These are phyloP conservation scores for Grammomys surdaster DNA, from an alignment of 2,113 vertebrate genomes.

Conservation along the genomic window DNA sequence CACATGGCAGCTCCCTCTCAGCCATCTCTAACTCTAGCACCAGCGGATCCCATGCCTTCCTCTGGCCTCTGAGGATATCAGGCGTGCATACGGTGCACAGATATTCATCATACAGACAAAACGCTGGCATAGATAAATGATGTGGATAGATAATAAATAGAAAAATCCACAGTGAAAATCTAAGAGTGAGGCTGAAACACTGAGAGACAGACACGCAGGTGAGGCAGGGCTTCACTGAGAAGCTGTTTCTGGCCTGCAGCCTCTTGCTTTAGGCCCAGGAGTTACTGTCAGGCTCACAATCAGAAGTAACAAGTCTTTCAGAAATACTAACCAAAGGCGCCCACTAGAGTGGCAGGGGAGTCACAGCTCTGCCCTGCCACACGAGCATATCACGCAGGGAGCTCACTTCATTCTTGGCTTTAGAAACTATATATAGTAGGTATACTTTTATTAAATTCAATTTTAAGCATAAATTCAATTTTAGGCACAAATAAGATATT, in stretches of 20 bases:
- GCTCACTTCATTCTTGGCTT: neutral
- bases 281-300: neutral
- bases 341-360: neutral
- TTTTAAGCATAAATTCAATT: slow-evolving; percentile 1
- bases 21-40: neutral
- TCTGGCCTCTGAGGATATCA: neutral
- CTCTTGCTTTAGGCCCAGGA: neutral
- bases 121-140: neutral
- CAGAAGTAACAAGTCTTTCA: neutral
- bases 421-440: neutral
- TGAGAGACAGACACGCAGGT: neutral
- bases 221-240: neutral
- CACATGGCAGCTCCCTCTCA: neutral
- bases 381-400: rapidly evolving
- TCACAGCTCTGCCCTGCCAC: neutral
- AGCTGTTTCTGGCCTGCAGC: no score
- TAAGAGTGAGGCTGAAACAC: neutral
- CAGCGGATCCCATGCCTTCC: neutral
- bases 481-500: neutral
- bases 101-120: neutral
- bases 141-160: neutral
- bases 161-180: neutral
- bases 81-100: neutral
- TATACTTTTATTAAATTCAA: neutral
- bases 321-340: neutral